phyloP scores from a whole-genome alignment of 2,797 vertebrate genomes.

The Platalea minor region DNA sequence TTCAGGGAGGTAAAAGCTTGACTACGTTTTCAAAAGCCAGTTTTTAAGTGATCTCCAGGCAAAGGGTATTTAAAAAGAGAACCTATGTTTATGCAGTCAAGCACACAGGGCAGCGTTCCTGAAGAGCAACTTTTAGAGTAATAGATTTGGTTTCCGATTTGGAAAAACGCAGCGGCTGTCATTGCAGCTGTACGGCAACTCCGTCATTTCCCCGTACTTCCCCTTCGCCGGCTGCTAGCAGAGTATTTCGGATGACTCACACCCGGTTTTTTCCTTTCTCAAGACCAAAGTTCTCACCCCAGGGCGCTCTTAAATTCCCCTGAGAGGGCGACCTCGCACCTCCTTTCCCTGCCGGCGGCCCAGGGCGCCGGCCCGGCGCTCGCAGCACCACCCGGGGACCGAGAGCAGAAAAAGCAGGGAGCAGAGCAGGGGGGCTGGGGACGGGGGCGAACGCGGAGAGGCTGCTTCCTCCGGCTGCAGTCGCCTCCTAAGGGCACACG shows the following conservation, averaged over 20 bases:
- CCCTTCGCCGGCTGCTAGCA: neutral
- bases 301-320: fast-evolving
- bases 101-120: fast-evolving
- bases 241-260: fast-evolving
- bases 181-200: fast-evolving
- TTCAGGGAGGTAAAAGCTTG: neutral
- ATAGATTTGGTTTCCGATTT: neutral
- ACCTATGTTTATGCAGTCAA: fast-evolving
- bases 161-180: neutral
- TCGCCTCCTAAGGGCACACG: no score
- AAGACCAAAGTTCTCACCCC: neutral
- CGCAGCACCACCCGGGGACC: neutral
- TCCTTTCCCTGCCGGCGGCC: neutral
- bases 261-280: fast-evolving
- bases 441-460: no score
- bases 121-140: neutral
- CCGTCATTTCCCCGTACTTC: fast-evolving
- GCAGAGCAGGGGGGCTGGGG: no score
- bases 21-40: neutral
- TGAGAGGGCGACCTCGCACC: fast-evolving
- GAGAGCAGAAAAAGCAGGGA: neutral
- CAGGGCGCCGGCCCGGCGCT: neutral
- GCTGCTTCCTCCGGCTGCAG: no score
- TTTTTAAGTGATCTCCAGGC: neutral
- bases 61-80: neutral